Conservation (phyloP, 2,888 invertebrate species). For the Pecten maximus region DNA sequence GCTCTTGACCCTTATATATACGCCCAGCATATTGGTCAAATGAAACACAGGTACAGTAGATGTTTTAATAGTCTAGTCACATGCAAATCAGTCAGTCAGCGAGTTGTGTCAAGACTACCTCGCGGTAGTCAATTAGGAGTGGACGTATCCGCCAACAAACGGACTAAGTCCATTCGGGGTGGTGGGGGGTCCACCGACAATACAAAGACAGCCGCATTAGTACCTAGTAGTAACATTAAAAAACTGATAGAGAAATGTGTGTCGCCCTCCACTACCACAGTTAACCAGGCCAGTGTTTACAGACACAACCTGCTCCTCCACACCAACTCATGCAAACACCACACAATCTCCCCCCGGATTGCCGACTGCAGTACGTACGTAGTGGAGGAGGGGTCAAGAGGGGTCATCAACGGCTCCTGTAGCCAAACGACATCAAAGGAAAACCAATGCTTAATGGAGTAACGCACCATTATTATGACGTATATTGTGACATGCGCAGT, state of each 20-base stretch:
- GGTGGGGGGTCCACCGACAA: background rate
- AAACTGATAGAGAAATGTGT: background rate
- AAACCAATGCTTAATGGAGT: background rate
- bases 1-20: constrained; percentile 76
- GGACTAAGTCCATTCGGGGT: background rate
- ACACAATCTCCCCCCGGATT: background rate
- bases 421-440: constrained; percentile 2
- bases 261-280: background rate
- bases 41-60: constrained; percentile 64
- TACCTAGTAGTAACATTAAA: background rate
- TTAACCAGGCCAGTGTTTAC: background rate
- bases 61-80: constrained; percentile 44
- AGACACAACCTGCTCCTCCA: background rate
- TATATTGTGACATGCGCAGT: background rate
- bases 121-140: constrained; percentile 16
- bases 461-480: background rate
- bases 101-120: constrained; percentile 4
- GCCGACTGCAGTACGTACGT: background rate
- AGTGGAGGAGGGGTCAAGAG: background rate
- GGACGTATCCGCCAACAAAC: background rate
- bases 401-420: background rate
- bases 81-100: constrained; percentile 38
- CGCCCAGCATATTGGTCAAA: constrained; percentile 69
- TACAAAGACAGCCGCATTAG: background rate
- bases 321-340: background rate